Percentiles rank a stretch among this genome's conserved stretches.
These are phyloP conservation scores for Coenonympha glycerion DNA, from an alignment of 2,888 invertebrate species.

Conservation along the genomic window DNA sequence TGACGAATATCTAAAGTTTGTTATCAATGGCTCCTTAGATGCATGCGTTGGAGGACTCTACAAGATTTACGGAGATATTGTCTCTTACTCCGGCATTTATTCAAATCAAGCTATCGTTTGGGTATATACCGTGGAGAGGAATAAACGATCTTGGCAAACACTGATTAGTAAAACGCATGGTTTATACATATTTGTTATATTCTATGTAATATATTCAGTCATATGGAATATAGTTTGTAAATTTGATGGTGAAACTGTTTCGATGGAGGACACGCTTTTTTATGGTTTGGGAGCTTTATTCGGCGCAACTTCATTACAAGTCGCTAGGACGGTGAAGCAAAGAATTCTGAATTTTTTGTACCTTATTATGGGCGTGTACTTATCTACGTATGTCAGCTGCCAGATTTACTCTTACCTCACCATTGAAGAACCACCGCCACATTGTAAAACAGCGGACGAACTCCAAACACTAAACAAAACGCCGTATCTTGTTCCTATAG, in stretches of 20 bases:
- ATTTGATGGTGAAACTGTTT: conserved; percentile 38
- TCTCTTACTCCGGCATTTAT: conserved; percentile 57
- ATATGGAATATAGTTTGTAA: conserved; percentile 42
- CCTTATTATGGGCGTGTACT: conserved; percentile 47
- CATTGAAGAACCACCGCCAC: conserved; percentile 45
- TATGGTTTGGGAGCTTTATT: conserved; percentile 52
- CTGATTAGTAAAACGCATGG: conserved; percentile 42
- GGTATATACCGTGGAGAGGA: conserved; percentile 48
- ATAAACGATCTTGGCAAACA: conserved; percentile 45
- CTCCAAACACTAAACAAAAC: conserved; percentile 43
- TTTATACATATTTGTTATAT: conserved; percentile 49
- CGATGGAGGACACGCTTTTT: conserved; percentile 39
- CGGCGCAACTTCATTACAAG: conserved; percentile 42
- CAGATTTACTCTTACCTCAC: conserved; percentile 57
- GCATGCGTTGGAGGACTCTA: conserved; percentile 54
- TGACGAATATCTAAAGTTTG: conserved; percentile 37
- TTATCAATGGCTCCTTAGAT: conserved; percentile 53
- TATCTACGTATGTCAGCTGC: conserved; percentile 48
- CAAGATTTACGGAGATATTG: conserved; percentile 46
- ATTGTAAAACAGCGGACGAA: conserved; percentile 43
- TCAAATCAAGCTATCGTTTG: conserved; percentile 45
- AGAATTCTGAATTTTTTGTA: conserved; percentile 49
- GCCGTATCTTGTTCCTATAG: conserved; percentile 35
- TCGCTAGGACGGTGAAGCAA: conserved; percentile 47
- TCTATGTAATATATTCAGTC: conserved; percentile 44